A percentile compares a stretch with the other conserved stretches of the same genome.
Conservation (phyloP, 2,888 invertebrate genomes). For the Pinctada fucata region DNA sequence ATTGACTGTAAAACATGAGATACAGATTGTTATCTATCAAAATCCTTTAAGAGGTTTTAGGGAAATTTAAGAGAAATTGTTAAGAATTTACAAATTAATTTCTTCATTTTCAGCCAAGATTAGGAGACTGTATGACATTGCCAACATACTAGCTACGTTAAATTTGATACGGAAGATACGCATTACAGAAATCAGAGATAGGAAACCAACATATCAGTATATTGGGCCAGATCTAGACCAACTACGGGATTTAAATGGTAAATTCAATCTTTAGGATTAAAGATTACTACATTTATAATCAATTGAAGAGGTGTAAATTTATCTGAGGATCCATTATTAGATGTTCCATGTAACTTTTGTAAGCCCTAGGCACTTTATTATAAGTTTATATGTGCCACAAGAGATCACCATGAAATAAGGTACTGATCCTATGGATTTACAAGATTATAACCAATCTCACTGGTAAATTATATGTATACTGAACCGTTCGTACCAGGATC, state of each 20-base stretch:
- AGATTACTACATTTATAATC: not conserved
- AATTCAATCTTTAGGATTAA: conserved; percentile 28
- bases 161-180: conserved; percentile 84
- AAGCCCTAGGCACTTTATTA: no score
- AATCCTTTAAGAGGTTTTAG: not conserved
- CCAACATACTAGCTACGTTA: conserved; percentile 86
- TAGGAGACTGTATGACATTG: conserved; percentile 86
- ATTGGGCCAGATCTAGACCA: conserved; percentile 78
- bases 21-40: no score
- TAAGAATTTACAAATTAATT: not conserved
- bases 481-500: no score
- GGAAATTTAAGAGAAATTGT: conserved; percentile 6
- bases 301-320: not conserved
- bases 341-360: no score
- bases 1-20: no score
- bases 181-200: conserved; percentile 81
- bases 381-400: no score
- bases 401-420: no score
- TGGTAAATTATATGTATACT: no score
- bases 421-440: no score
- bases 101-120: conserved; percentile 82
- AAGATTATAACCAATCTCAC: no score
- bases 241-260: conserved; percentile 54
- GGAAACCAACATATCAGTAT: conserved; percentile 84
- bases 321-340: not conserved